These are phyloP conservation scores for Tolmerus cingulatus DNA, from an alignment of 2,888 invertebrate species.

Conservation along the genomic window DNA sequence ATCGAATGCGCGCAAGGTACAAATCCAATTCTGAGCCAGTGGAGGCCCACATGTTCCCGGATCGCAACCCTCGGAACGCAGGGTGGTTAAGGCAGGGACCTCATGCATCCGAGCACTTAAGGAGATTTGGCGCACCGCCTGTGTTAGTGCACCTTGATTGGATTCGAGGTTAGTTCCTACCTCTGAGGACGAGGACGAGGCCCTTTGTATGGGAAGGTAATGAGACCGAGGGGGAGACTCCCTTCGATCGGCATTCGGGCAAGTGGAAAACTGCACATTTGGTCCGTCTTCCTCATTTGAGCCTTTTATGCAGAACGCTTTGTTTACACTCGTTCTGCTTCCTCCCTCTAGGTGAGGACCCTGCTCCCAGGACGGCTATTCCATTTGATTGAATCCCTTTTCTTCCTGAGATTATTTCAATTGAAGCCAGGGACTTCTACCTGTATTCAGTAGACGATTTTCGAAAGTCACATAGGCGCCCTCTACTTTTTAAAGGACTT, in stretches of 20 bases:
- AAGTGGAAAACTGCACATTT: slow-evolving; percentile 15
- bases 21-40: slow-evolving; percentile 28
- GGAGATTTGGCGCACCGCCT: slow-evolving; percentile 21
- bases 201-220: background rate
- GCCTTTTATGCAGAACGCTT: background rate
- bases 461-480: background rate
- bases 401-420: background rate
- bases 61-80: background rate
- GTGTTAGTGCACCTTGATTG: slow-evolving; percentile 41
- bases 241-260: background rate
- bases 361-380: background rate
- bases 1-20: slow-evolving; percentile 36
- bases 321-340: background rate
- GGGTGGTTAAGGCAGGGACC: background rate
- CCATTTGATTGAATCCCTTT: background rate
- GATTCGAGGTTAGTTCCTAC: slow-evolving; percentile 28
- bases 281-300: background rate
- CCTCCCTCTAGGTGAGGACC: background rate
- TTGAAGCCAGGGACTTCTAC: background rate
- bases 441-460: background rate
- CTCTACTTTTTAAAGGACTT: background rate
- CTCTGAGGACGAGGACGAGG: background rate
- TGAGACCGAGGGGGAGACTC: background rate
- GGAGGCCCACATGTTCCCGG: slow-evolving; percentile 25
- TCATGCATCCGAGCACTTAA: slow-evolving; percentile 1